Base-by-base conservation (phyloP, 2,888 invertebrate species). In the Leptopterna dolabrata region DNA sequence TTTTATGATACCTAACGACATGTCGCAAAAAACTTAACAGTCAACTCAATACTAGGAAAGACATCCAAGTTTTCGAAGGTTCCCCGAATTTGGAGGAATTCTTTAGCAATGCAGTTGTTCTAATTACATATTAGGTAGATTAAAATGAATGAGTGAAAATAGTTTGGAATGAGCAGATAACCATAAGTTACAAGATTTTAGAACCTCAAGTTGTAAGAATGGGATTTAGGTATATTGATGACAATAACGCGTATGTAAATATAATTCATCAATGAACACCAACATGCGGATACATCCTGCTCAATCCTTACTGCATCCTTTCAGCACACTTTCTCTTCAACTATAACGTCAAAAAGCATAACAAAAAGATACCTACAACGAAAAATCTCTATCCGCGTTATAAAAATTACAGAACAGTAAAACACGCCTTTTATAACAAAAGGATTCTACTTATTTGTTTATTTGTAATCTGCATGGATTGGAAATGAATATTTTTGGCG, bases 21-120 rank as follows among this genome's bases (percentile, higher is more conserved):
- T 19, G 11, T 78, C 45, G 43, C 30, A 27, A 36, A 29, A 27
- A 81, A 81, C 43, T 24, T 30, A 29, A 55, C 55, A 45, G 45
- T 43, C 78, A 81, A 27, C 29, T 81, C 30, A 55, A 81, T 43
- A 78, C 78, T 78, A 78, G 45, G 78, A 78, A 78, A 78, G 78
- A 78, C 78, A 43, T 24, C 45, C 29, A 24, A 63, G 19, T 63
- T 63, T 63, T 63, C 4, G n/a, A 6, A 16, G n/a, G n/a, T 19
- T n/a, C 27, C 63, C 63, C 27, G 19, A 63, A 24, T 63, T 6
- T 24, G 63, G 13, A 63, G 63, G 63, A 63, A 63, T 27, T 63
- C 63, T 27, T 24, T 63, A 19, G 24, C 24, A 63, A 63, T 24
- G 63, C 63, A 24, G 24, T 63, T 63, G 63, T 24, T 27, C 63